These are phyloP conservation scores for Papilio glaucus DNA, from an alignment of 1,140 invertebrate species.

Conservation along the genomic window DNA sequence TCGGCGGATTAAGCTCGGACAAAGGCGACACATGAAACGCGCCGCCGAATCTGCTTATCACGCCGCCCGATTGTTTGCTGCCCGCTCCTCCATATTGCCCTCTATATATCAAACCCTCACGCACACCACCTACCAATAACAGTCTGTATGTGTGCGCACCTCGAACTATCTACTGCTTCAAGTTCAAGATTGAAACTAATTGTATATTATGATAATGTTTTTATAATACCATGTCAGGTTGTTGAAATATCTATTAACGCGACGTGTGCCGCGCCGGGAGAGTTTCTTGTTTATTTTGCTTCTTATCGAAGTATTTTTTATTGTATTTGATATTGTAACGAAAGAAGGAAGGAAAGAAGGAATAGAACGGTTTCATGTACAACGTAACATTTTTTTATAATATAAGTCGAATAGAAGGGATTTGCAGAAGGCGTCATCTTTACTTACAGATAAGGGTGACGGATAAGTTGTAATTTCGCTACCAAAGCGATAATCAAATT, in stretches of 20 bases:
- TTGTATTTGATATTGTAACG: not conserved
- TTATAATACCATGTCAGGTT: conserved; percentile 2
- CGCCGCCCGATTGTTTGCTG: conserved; percentile 71
- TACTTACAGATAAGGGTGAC: too few species aligned
- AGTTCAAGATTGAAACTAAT: conserved; percentile 36
- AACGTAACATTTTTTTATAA: too few species aligned
- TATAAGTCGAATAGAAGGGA: too few species aligned
- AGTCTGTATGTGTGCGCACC: not conserved
- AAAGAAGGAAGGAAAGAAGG: too few species aligned
- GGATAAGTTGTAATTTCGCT: too few species aligned
- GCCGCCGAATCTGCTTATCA: conserved; percentile 78
- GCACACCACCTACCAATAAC: not conserved
- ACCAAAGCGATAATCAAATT: too few species aligned
- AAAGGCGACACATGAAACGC: conserved; percentile 76
- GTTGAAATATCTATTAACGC: not conserved
- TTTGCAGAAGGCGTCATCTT: too few species aligned
- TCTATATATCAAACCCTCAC: conserved; percentile 70
- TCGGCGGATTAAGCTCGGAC: conserved; percentile 74
- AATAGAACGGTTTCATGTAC: too few species aligned
- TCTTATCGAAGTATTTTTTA: not conserved
- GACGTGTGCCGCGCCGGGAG: not conserved
- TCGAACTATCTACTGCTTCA: not conserved
- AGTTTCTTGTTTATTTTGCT: not conserved
- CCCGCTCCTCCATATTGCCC: conserved; percentile 67
- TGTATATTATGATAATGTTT: conserved; percentile 26